These are phyloP conservation scores for Pogonocherus hispidulus DNA, from an alignment of 2,888 invertebrate species.

Conservation along the genomic window DNA sequence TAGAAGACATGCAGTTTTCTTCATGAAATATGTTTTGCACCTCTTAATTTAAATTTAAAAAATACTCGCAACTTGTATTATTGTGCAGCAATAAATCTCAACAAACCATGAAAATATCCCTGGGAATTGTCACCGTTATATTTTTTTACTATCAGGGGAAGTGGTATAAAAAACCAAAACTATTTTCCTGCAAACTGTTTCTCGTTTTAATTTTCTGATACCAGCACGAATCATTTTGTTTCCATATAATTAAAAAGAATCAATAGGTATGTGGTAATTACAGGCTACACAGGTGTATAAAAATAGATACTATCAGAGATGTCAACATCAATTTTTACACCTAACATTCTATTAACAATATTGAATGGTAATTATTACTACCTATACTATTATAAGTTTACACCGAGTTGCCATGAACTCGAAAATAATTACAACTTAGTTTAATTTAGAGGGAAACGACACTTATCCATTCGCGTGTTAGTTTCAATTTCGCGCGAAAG, in stretches of 20 bases:
- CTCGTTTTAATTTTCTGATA: not conserved
- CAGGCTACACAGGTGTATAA: constrained; percentile 33
- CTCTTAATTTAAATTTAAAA: constrained; percentile 6
- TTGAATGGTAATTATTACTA: constrained; percentile 13
- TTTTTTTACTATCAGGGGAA: not conserved
- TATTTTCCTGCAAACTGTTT: too few species aligned
- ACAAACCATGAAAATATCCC: too few species aligned
- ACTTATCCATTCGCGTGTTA: not conserved
- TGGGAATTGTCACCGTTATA: too few species aligned
- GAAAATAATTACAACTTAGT: not conserved
- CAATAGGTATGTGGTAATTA: constrained; percentile 13
- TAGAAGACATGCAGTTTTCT: constrained; percentile 27
- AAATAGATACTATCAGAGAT: constrained; percentile 49
- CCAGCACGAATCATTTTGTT: not conserved
- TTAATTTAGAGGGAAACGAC: not conserved
- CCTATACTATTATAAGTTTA: not conserved
- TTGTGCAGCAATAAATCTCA: too few species aligned
- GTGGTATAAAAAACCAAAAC: constrained; percentile 5
- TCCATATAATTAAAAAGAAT: constrained; percentile 14
- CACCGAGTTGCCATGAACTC: not conserved
- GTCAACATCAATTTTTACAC: constrained; percentile 43
- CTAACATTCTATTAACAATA: constrained; percentile 8
- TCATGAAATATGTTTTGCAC: constrained; percentile 20
- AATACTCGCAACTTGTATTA: not conserved
- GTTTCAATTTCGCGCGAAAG: constrained; percentile 20